phyloP scores from a whole-genome alignment of 1,140 invertebrate genomes.

The Achatina immaculata region DNA sequence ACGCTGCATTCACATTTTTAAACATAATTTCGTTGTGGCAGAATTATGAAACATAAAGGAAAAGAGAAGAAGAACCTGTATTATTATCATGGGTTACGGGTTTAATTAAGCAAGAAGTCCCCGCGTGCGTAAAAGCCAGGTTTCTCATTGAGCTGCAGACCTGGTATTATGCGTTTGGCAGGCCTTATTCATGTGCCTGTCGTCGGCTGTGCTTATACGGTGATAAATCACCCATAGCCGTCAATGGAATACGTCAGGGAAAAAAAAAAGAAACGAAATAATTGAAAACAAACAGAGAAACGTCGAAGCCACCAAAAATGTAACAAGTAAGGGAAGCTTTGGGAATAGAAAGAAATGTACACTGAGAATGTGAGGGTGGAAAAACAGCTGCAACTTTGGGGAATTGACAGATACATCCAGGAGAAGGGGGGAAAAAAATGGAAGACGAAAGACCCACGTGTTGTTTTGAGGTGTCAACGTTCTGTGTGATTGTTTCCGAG shows the following conservation, averaged over 20 bases:
- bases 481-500: conserved; percentile 3
- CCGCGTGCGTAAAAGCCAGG: not conserved
- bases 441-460: not conserved
- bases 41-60: conserved; percentile 7
- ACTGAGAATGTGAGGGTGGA: not conserved
- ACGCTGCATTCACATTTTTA: conserved; percentile 6
- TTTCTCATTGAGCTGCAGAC: not conserved
- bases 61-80: not conserved
- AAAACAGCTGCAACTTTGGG: not conserved
- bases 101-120: conserved; percentile 14
- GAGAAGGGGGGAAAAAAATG: no score
- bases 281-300: conserved; percentile 17
- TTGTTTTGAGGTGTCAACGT: conserved; percentile 9
- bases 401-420: not conserved
- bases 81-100: not conserved
- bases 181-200: not conserved
- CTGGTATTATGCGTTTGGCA: conserved; percentile 5
- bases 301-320: not conserved
- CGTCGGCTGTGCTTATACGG: not conserved
- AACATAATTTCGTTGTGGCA: conserved; percentile 11
- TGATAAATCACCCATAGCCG: not conserved
- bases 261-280: conserved; percentile 1
- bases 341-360: not conserved
- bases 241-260: not conserved
- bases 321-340: not conserved